Evolutionary conservation across 2,888 invertebrate species (phyloP).

Genomic region (Megastigmus dorsalis): DNA sequence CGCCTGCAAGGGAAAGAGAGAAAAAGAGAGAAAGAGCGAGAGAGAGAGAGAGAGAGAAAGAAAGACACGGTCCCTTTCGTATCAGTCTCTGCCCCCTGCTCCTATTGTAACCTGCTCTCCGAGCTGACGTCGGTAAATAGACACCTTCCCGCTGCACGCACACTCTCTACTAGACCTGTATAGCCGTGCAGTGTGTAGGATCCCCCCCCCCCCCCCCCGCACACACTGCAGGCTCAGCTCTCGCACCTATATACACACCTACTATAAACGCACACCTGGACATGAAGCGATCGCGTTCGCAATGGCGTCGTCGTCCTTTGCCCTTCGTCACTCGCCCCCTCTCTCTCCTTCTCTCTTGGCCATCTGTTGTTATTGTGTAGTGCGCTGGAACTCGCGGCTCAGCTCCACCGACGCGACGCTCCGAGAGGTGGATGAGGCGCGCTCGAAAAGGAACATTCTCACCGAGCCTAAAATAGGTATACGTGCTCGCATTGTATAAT

Average conservation of each 20-base stretch:
- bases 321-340: not conserved
- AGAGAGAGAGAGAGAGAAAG: not conserved
- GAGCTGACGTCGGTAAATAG: conserved; percentile 40
- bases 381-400: no score
- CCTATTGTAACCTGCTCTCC: conserved; percentile 30
- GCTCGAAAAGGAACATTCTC: conserved; percentile 21
- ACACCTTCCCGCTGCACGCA: conserved; percentile 29
- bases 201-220: not conserved
- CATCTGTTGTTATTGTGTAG: conserved; percentile 25
- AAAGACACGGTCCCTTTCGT: no score
- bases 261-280: no score
- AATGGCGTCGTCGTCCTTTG: not conserved
- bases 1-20: not conserved
- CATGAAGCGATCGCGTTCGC: no score
- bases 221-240: not conserved
- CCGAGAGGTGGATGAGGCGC: no score
- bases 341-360: no score
- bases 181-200: no score
- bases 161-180: conserved; percentile 14
- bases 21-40: not conserved
- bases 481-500: conserved; percentile 27
- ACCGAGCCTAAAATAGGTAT: conserved; percentile 36
- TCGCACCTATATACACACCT: no score
- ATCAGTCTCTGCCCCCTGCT: not conserved
- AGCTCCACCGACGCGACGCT: not conserved